Evolutionary conservation across 2,888 invertebrate species (phyloP), one percentile per base, ranked within the genome.

Genomic region (Bedellia somnulentella): DNA sequence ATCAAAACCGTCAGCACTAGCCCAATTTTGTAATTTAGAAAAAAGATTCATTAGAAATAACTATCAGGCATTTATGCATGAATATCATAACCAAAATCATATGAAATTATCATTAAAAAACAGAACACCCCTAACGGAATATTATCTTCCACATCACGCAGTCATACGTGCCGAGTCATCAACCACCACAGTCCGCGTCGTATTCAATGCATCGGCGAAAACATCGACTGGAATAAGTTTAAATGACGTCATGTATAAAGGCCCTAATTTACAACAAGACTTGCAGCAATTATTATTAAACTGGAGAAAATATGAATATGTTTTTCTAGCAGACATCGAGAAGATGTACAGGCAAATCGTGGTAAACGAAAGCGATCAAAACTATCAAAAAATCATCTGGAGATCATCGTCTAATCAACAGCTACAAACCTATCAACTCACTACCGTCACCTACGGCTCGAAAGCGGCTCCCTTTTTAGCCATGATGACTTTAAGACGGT

Each of bases 161-260:
- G 37, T 43, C 2, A 3, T 24, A 22, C 32, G 37, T 1, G n/a
- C 15, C 1, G 39, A 43, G 2, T 41, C 40, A 5, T 33, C 27
- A n/a, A 39, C 42, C 2, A 41, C 41, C 2, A 17, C 34, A 24
- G 23, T 35, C 3, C 32, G 44, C 6, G 44, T 41, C 1, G 43
- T 43, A 3, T 44, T 40, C 23, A 42, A 45, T 29, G 43, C 32
- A 2, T 35, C 33, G n/a, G 27, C 27, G 6, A 5, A 11, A 28
- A 18, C 18, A 10, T 10, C 27, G n/a, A 17, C 13, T 15, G 35
- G 33, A 2, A 23, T 15, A 2, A 35, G 33, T 15, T 14, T 35
- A 5, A 35, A 35, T 29, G 33, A 35, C 11, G 5, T 5, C 4
- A 24, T 24, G 24, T 3, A n/a, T n/a, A n/a, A n/a, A n/a, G n/a